Percentiles rank a stretch among this genome's conserved stretches.
Evolutionary conservation across 1,140 invertebrate species (phyloP).

Genomic region (Pollicipes pollicipes): DNA sequence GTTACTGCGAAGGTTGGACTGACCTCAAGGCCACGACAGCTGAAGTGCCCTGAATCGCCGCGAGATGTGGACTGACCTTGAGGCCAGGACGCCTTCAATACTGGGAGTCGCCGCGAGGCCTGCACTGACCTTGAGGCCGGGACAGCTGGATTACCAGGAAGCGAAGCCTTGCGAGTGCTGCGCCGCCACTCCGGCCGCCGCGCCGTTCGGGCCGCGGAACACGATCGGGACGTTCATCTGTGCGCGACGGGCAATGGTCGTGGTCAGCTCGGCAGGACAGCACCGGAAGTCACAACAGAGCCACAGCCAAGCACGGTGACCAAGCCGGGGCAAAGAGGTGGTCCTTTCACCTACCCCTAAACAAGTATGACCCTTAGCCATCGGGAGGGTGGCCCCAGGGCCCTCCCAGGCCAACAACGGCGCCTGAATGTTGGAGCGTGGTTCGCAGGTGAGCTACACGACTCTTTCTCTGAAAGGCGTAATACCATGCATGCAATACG

Average conservation of each 20-base stretch:
- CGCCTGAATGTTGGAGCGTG: too few species aligned
- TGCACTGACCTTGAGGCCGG: slow-evolving; percentile 78
- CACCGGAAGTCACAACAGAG: slow-evolving; percentile 7
- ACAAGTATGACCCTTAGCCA: neutral
- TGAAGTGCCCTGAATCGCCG: too few species aligned
- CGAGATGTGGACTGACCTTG: too few species aligned
- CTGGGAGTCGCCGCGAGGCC: neutral
- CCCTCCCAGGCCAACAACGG: too few species aligned
- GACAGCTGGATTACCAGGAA: slow-evolving; percentile 93
- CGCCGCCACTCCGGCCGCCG: slow-evolving; percentile 88
- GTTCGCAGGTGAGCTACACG: too few species aligned
- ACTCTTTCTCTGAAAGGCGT: too few species aligned
- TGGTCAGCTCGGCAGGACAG: slow-evolving; percentile 10
- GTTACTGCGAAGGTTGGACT: too few species aligned
- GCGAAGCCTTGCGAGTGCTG: slow-evolving; percentile 98
- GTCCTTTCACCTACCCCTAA: neutral
- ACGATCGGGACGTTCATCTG: slow-evolving; percentile 82
- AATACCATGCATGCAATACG: too few species aligned
- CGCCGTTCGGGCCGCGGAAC: slow-evolving; percentile 95
- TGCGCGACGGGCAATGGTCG: neutral
- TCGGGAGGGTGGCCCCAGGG: too few species aligned
- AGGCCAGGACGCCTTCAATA: too few species aligned
- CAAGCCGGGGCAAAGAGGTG: neutral
- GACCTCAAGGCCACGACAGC: too few species aligned
- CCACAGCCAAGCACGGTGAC: neutral